A percentile compares a stretch with the other conserved stretches of the same genome.
phyloP scores from a whole-genome alignment of 2,113 vertebrate genomes.

The Meles meles region DNA sequence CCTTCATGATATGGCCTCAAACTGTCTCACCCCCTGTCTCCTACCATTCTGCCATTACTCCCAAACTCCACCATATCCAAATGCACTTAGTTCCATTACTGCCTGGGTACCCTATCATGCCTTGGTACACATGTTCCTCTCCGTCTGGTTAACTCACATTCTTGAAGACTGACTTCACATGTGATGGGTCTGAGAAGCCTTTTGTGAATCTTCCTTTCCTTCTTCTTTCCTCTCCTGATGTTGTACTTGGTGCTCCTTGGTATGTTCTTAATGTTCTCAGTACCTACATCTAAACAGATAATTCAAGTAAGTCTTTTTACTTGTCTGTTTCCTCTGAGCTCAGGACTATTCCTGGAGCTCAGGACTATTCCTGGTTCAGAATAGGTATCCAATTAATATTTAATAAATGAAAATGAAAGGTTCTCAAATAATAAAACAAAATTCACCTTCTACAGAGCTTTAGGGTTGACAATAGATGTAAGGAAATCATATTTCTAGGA shows the following conservation, averaged over 20 bases:
- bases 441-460: background rate
- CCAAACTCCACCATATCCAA: background rate
- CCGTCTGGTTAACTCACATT: background rate
- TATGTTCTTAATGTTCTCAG: background rate
- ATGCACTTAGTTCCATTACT: background rate
- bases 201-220: background rate
- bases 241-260: background rate
- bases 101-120: background rate
- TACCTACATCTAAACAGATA: background rate
- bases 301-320: background rate
- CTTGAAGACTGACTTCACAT: background rate
- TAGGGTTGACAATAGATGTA: background rate
- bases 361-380: background rate
- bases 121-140: background rate
- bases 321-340: background rate
- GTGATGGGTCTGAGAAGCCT: background rate
- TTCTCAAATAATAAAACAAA: slow-evolving; percentile 1
- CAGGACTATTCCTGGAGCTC: background rate
- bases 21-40: background rate
- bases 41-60: background rate
- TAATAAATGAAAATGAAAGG: background rate
- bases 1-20: background rate
- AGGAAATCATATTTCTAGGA: background rate
- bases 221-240: background rate
- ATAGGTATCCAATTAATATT: background rate